Conservation (phyloP, 1,140 invertebrate genomes). For the Brachionus manjavacas region DNA sequence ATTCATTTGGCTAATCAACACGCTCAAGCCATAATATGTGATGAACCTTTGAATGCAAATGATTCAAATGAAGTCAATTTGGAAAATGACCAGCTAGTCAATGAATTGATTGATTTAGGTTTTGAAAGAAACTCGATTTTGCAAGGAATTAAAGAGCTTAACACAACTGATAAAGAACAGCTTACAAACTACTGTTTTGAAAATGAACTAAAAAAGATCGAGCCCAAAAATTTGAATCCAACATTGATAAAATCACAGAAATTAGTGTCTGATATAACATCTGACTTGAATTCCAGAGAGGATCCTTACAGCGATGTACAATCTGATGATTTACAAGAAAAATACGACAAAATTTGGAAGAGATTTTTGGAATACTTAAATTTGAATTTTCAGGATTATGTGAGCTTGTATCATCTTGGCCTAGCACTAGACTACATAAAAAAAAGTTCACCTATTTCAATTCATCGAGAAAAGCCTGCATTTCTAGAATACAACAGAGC, state of each 20-base stretch:
- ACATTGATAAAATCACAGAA: neutral
- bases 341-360: slow-evolving; percentile 48
- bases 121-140: slow-evolving; percentile 45
- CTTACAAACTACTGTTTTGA: neutral
- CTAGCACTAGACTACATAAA: slow-evolving; percentile 45
- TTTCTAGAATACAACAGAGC: slow-evolving; percentile 46
- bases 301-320: neutral
- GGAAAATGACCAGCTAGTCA: slow-evolving; percentile 44
- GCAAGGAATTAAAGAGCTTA: slow-evolving; percentile 42
- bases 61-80: neutral
- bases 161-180: neutral
- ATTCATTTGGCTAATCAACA: neutral
- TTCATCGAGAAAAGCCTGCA: slow-evolving; percentile 45
- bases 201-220: neutral
- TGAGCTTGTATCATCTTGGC: slow-evolving; percentile 52
- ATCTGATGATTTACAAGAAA: slow-evolving; percentile 38
- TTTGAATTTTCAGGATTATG: slow-evolving; percentile 49
- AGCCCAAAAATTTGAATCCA: neutral
- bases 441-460: slow-evolving; percentile 43
- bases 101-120: slow-evolving; percentile 43
- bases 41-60: neutral
- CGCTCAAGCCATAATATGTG: neutral
- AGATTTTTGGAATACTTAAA: slow-evolving; percentile 47
- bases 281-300: neutral
- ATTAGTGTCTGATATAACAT: neutral